Evolutionary conservation across 2,888 invertebrate species (phyloP).

Genomic region (Pyrgus malvae): DNA sequence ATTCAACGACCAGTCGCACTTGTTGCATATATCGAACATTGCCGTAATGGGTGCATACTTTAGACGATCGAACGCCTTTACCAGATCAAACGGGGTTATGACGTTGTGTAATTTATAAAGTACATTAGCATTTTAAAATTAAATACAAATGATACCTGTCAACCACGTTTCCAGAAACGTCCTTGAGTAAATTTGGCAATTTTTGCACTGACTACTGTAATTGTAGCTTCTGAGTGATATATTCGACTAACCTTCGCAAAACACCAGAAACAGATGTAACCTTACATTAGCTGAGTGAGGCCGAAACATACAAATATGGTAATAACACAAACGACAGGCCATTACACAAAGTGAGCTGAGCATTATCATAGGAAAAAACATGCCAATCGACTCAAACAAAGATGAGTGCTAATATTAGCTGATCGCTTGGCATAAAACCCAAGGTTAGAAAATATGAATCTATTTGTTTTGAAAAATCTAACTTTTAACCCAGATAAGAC

Average conservation of each 20-base stretch:
- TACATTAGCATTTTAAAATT: too few species aligned
- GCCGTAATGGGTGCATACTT: constrained; percentile 7
- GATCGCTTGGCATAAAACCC: constrained; percentile 6
- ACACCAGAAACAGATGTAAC: constrained; percentile 32
- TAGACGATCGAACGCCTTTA: neutral
- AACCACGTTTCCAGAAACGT: neutral
- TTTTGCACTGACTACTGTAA: constrained; percentile 19
- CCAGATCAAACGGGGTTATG: neutral
- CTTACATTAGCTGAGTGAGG: constrained; percentile 38
- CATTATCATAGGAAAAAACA: constrained; percentile 13
- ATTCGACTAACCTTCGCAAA: constrained; percentile 13
- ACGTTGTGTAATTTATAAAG: neutral
- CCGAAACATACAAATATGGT: constrained; percentile 25
- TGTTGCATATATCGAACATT: constrained; percentile 1
- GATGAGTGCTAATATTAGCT: constrained; percentile 21
- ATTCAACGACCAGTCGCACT: constrained; percentile 6
- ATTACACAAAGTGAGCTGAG: constrained; percentile 3
- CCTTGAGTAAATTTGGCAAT: constrained; percentile 3
- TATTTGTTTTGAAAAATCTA: neutral
- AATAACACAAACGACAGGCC: constrained; percentile 16
- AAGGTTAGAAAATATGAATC: constrained; percentile 12
- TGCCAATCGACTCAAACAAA: constrained; percentile 8
- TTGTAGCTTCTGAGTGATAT: constrained; percentile 6
- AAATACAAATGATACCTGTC: neutral
- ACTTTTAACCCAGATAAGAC: too few species aligned